phyloP scores from a whole-genome alignment of 2,888 invertebrate species.

The Zygogramma bicolorata region DNA sequence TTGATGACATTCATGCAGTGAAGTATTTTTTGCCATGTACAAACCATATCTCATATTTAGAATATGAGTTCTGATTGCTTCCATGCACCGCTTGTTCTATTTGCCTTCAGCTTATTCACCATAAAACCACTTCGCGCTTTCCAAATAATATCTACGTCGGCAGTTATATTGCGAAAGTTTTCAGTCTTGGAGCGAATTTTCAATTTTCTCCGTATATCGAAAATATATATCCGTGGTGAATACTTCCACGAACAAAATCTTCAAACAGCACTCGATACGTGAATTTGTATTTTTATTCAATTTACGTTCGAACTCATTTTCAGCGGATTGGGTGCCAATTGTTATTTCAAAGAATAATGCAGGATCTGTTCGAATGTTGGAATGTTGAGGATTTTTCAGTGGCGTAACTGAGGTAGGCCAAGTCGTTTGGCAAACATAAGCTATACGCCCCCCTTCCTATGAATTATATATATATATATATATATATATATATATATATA shows the following conservation, averaged over 20 bases:
- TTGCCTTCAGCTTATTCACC: background rate
- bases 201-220: background rate
- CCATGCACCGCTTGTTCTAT: background rate
- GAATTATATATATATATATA: too few species aligned
- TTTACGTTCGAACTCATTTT: background rate
- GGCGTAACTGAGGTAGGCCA: too few species aligned
- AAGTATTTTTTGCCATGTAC: too few species aligned
- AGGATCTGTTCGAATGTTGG: background rate
- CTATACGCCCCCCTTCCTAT: too few species aligned
- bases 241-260: background rate
- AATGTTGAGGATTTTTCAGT: too few species aligned
- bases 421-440: too few species aligned
- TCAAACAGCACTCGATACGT: background rate
- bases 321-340: background rate
- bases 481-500: too few species aligned
- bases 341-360: background rate
- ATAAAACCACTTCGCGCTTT: background rate
- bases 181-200: background rate
- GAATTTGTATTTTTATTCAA: background rate
- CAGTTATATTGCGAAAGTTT: background rate
- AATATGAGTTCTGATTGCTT: background rate
- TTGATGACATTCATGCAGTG: too few species aligned
- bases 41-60: background rate
- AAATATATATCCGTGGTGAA: background rate
- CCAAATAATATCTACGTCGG: background rate